Percentiles rank a stretch among this genome's conserved stretches.
phyloP scores from a whole-genome alignment of 2,113 vertebrate genomes.

The Hemiscyllium ocellatum region DNA sequence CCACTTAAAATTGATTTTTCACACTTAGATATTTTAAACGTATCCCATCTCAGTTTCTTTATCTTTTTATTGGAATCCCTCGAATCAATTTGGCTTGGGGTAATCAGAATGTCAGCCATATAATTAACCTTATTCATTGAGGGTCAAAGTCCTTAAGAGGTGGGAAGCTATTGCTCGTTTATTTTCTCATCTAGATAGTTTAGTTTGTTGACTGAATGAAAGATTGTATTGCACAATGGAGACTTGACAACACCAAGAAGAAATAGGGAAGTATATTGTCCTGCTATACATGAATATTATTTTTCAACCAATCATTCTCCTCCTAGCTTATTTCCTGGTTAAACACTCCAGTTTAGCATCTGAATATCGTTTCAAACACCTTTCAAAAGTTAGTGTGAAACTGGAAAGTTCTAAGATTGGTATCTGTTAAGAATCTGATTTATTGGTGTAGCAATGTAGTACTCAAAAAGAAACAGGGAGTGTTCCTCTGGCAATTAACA shows the following conservation, averaged over 20 bases:
- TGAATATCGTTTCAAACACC: conserved; percentile 13
- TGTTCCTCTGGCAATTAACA: background rate
- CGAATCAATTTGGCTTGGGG: background rate
- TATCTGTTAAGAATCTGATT: background rate
- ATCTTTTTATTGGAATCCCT: background rate
- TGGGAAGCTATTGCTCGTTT: background rate
- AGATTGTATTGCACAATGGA: background rate
- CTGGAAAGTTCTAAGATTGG: background rate
- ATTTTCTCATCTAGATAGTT: background rate
- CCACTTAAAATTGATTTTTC: background rate
- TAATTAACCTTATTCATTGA: background rate
- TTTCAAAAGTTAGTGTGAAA: background rate
- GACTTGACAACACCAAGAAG: background rate
- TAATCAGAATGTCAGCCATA: background rate
- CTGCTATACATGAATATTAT: background rate
- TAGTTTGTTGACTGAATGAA: background rate
- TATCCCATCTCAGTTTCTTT: background rate
- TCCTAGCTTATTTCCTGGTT: background rate
- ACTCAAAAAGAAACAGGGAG: background rate
- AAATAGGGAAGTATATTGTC: background rate
- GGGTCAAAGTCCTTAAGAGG: background rate
- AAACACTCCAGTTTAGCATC: background rate
- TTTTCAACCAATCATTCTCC: background rate
- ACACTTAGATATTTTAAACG: background rate
- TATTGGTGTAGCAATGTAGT: background rate